A percentile compares a stretch with the other conserved stretches of the same genome.
These are phyloP conservation scores for Stegophylla sp. DNA, from an alignment of 2,888 invertebrate species.

Conservation along the genomic window DNA sequence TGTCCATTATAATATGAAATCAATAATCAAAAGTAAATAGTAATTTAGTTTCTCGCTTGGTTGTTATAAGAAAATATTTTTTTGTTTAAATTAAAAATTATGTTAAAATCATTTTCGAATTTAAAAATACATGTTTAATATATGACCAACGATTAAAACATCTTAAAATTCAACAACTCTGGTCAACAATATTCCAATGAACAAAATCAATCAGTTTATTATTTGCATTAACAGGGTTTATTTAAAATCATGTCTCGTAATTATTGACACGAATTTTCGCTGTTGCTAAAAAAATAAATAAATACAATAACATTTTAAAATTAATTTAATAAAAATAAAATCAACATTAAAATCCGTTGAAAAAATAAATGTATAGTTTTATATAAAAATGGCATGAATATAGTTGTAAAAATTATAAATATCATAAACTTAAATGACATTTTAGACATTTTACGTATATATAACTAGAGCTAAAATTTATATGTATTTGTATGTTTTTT, in stretches of 20 bases:
- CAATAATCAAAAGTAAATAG: slow-evolving; percentile 9
- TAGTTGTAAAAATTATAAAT: no score
- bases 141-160: slow-evolving; percentile 37
- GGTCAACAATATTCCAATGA: slow-evolving; percentile 40
- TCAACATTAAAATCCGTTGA: background rate
- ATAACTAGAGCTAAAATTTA: no score
- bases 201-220: slow-evolving; percentile 46
- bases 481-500: no score
- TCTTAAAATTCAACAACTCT: slow-evolving; percentile 52
- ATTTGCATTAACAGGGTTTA: slow-evolving; percentile 40
- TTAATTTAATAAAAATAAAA: background rate
- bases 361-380: no score
- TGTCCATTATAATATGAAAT: background rate
- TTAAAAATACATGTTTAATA: slow-evolving; percentile 17
- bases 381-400: no score
- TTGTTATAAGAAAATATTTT: slow-evolving; percentile 6
- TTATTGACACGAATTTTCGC: background rate
- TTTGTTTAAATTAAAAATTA: slow-evolving; percentile 42
- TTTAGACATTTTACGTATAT: no score
- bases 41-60: slow-evolving; percentile 8
- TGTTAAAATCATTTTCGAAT: slow-evolving; percentile 1
- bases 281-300: background rate
- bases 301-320: background rate
- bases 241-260: slow-evolving; percentile 24
- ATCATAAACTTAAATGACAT: no score